Conservation (phyloP, 2,888 invertebrate species). For the Spilarctia lutea region DNA sequence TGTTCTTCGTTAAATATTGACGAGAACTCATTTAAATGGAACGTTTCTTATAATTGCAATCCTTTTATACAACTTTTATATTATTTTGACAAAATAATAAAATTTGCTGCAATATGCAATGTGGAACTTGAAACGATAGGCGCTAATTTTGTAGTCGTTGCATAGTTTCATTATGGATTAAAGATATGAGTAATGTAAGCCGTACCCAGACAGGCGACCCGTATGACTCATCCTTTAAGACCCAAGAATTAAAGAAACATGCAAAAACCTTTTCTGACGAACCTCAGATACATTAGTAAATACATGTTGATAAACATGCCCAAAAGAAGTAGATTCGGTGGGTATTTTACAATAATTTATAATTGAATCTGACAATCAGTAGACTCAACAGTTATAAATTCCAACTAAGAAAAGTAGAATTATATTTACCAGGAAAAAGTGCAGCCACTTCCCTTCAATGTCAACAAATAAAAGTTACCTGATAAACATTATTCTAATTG, state of each 20-base stretch:
- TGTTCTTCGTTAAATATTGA: neutral
- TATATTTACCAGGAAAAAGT: neutral
- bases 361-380: neutral
- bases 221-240: conserved; percentile 49
- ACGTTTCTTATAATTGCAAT: neutral
- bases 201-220: conserved; percentile 53
- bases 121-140: neutral
- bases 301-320: neutral
- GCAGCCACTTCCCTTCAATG: conserved; percentile 6
- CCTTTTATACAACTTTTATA: neutral
- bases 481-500: conserved; percentile 8
- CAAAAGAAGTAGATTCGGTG: conserved; percentile 2
- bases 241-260: conserved; percentile 40
- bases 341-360: neutral
- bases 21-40: neutral
- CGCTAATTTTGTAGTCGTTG: neutral
- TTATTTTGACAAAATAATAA: neutral
- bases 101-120: neutral
- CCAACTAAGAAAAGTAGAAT: neutral
- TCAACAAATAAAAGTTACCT: conserved; percentile 4
- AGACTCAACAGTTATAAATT: neutral
- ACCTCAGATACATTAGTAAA: conserved; percentile 36
- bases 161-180: conserved; percentile 14
- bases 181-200: conserved; percentile 59
- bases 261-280: conserved; percentile 31